phyloP scores from a whole-genome alignment of 2,113 vertebrate species.

The Tinamus guttatus region DNA sequence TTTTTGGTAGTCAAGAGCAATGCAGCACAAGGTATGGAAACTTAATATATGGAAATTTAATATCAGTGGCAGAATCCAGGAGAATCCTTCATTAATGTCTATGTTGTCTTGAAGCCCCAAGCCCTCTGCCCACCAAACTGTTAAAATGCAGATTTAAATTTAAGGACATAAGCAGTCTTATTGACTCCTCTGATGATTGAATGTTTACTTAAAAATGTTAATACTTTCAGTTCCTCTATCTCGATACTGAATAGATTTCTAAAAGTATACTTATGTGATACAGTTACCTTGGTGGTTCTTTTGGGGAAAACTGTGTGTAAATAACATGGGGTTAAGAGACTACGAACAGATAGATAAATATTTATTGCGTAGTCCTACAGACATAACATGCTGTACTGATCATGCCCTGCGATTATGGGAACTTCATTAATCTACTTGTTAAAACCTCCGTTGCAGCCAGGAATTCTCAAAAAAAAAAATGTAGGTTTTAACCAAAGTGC shows the following conservation, averaged over 20 bases:
- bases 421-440: not conserved
- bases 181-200: not conserved
- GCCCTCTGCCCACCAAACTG: not conserved
- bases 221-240: not conserved
- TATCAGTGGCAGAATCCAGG: not conserved
- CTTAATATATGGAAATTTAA: not conserved
- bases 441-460: not conserved
- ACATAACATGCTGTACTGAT: not conserved
- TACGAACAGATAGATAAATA: rapidly evolving
- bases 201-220: not conserved
- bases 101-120: not conserved
- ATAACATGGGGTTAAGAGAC: not conserved
- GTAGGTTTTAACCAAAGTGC: not conserved
- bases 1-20: not conserved
- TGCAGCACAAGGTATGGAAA: not conserved
- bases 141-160: not conserved
- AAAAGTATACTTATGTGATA: rapidly evolving
- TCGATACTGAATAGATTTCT: not conserved
- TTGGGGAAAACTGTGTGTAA: not conserved
- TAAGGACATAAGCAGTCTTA: not conserved
- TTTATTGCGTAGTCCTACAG: not conserved
- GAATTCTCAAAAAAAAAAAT: not conserved
- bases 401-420: not conserved
- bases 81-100: not conserved
- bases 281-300: not conserved